Conservation (phyloP, 2,113 vertebrate genomes). For the Psettodes erumei region DNA sequence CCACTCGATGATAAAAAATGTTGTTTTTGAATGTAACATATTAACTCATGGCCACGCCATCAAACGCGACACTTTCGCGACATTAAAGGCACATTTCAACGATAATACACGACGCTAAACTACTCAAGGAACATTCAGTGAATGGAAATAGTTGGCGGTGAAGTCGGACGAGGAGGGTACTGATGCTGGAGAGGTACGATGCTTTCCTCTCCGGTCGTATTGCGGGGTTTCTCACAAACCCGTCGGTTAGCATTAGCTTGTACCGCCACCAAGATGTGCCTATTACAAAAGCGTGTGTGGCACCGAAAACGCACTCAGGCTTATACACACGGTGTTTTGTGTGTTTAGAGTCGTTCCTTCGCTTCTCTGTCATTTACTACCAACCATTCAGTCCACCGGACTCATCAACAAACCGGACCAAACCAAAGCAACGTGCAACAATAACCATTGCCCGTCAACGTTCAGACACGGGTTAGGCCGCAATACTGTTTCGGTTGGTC, state of each 20-base stretch:
- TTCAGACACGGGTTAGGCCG: conserved; percentile 85
- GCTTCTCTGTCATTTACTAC: conserved; percentile 63
- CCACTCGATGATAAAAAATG: background rate
- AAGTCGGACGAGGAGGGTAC: conserved; percentile 44
- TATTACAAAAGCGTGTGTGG: conserved; percentile 51
- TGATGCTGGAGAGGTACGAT: conserved; percentile 66
- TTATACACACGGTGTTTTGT: conserved; percentile 14
- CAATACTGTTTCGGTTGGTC: conserved; percentile 78
- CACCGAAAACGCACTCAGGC: background rate
- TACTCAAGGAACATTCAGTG: background rate
- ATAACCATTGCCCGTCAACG: conserved; percentile 82
- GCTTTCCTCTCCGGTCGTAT: conserved; percentile 62
- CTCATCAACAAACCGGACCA: conserved; percentile 86
- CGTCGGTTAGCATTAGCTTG: conserved; percentile 79
- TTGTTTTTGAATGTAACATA: background rate
- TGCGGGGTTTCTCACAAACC: conserved; percentile 71
- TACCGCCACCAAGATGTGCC: conserved; percentile 72
- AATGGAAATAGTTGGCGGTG: conserved; percentile 27
- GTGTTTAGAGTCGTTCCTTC: conserved; percentile 2
- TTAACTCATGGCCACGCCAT: conserved; percentile 5
- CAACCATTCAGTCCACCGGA: conserved; percentile 66
- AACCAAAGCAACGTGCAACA: conserved; percentile 88
- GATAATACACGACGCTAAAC: background rate
- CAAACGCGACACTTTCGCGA: too few relatives aligned
- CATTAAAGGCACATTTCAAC: background rate